Base-by-base conservation (phyloP, 30 jellyfish, hydroid and myxozoan species). In the Clytia hemisphaerica region DNA sequence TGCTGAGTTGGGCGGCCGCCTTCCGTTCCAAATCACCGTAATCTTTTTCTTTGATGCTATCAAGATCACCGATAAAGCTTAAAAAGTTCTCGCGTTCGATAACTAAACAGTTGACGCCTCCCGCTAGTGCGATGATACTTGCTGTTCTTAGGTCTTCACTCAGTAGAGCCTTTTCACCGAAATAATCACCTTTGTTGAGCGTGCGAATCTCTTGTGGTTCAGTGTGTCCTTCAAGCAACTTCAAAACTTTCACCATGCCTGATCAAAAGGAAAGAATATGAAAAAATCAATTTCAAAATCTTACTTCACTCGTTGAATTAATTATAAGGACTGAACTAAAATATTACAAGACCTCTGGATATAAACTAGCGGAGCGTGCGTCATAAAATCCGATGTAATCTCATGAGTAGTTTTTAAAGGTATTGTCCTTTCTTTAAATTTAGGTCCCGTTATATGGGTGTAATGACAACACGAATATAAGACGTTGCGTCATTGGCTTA, bases 61-160 rank as follows among this genome's bases (percentile, higher is more conserved):
- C 76, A 19, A 79, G 58, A 14, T 80, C 68, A 19, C 97, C 97
- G 34, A 87, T 79, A 5, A 78, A 92, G 26, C 80, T 87, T 50
- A 76, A 40, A 57, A 87, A 87, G 45, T 67, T 75, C 88, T 75
- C 93, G 69, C 99, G 37, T 47, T 91, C 99, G 58, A 91, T 83
- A 36, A 84, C 94, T 59, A 82, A 55, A 69, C 99, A 91, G 34
- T 63, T 79, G 26, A 83, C 99, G 32, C 97, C 97, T 50, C 89
- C 88, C 9, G 75, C 45, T 63, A 58, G 19, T 4, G 99, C 99
- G 0, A 91, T 73, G 21, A 91, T 70, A 49, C 99, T 91, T 12
- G 99, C 99, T 1, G 99, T 91, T 38, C 99, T 64, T 21, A 76
- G 83, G 71, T 89, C 98, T 58, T 79, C 95, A 35, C 92, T 82